Evolutionary conservation across 2,888 invertebrate species (phyloP).

Genomic region (Ornithoptera alexandrae): DNA sequence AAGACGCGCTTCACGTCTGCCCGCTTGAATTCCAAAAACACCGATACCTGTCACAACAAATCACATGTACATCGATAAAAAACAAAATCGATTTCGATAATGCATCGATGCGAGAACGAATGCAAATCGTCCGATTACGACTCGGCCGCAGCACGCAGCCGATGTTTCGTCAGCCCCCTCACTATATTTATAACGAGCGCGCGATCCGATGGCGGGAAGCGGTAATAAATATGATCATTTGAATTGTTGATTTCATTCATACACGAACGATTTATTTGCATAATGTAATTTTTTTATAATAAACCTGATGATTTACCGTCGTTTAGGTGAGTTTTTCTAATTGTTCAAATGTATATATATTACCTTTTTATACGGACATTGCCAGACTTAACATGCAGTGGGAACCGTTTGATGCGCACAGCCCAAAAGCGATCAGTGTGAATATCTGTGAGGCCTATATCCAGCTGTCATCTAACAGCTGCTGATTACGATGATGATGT

Average conservation of each 20-base stretch:
- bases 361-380: no score
- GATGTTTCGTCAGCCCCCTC: constrained; percentile 14
- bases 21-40: no score
- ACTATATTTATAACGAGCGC: constrained; percentile 16
- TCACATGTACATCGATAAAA: constrained; percentile 6
- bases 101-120: constrained; percentile 16
- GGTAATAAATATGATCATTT: constrained; percentile 24
- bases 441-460: no score
- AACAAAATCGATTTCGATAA: constrained; percentile 17
- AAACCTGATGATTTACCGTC: constrained; percentile 10
- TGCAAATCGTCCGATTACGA: constrained; percentile 21
- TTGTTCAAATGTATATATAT: no score
- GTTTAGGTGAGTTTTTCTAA: no score
- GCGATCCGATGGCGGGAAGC: constrained; percentile 1
- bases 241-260: constrained; percentile 17
- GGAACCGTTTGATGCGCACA: no score
- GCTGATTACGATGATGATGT: no score
- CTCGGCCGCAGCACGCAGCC: constrained; percentile 20
- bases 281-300: constrained; percentile 19
- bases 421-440: no score
- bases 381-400: no score
- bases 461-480: no score
- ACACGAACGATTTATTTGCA: constrained; percentile 19
- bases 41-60: no score
- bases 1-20: no score